phyloP scores from a whole-genome alignment of 2,888 invertebrate genomes.

The Zelleria hepariella region DNA sequence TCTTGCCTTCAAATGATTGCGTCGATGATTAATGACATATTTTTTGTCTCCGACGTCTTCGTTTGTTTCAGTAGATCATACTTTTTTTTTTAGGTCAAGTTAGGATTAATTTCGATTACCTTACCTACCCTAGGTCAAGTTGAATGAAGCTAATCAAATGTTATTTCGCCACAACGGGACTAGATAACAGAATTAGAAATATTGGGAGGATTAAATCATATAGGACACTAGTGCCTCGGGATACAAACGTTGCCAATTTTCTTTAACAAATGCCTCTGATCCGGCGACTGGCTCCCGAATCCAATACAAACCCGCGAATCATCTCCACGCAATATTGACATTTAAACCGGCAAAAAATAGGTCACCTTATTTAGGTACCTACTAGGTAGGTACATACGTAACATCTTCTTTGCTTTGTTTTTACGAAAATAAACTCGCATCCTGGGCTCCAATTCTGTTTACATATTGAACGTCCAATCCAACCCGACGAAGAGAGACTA shows the following conservation, averaged over 20 bases:
- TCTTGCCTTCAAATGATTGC: not conserved
- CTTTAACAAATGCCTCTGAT: constrained; percentile 8
- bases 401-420: not conserved
- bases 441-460: not conserved
- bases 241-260: constrained; percentile 8
- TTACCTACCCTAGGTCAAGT: too few relatives aligned
- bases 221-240: not conserved
- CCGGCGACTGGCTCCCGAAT: not conserved
- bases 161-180: not conserved
- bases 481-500: constrained; percentile 14
- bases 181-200: not conserved
- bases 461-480: not conserved
- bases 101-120: too few relatives aligned
- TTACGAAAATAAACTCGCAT: not conserved
- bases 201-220: not conserved
- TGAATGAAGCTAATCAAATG: not conserved
- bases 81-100: too few relatives aligned
- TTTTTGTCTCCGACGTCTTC: too few relatives aligned
- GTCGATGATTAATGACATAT: not conserved
- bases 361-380: not conserved
- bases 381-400: not conserved
- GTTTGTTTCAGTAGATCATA: too few relatives aligned
- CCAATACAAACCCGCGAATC: not conserved
- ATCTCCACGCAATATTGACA: constrained; percentile 40
- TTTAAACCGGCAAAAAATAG: constrained; percentile 14